Base-by-base conservation (phyloP, 2,888 invertebrate genomes). In the Pollenia griseotomentosa region DNA sequence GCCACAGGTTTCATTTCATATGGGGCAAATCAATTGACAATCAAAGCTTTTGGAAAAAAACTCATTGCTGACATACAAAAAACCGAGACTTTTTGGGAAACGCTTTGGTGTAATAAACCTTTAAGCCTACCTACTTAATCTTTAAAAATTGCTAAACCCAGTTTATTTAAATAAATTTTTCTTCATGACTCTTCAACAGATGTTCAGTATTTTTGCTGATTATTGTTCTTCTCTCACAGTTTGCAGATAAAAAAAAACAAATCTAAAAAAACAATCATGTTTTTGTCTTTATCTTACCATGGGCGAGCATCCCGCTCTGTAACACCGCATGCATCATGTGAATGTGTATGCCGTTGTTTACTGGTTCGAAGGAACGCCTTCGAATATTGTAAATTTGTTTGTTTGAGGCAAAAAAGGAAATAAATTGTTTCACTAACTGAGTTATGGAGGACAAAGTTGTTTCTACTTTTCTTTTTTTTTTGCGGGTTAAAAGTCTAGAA, bases 371-470 rank as follows among this genome's bases (percentile, higher is more conserved):
- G 33, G 23, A 65, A 55, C 55, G 33, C 66, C 40, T 68, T 33
- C 12, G 57, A 68, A 68, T 78, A n/a, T 68, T 51, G 19, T 63
- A 33, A 63, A 55, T 53, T 55, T 44, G 44, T 57, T 66, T 14
- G 16, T 33, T 81, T 81, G 46, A 42, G n/a, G 48, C 57, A 66
- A 75, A 42, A 23, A 61, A 61, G 42, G 40, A 81, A 81, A 74
- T 66, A 33, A 57, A 57, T 74, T 81, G 40, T 42, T 66, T 55
- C 9, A 55, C 63, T n/a, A 65, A 65, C 48, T 48, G 23, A 19
- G 9, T 66, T 66, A n/a, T 48, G 51, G 48, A 55, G 33, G 65
- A 57, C 40, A 81, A 48, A 40, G 75, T 44, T 53, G 59, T 40
- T 51, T 40, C 2, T 19, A 14, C n/a, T 46, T 73, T 16, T 63